Conservation (phyloP, 2,888 invertebrate genomes). For the Mylabris sibirica region DNA sequence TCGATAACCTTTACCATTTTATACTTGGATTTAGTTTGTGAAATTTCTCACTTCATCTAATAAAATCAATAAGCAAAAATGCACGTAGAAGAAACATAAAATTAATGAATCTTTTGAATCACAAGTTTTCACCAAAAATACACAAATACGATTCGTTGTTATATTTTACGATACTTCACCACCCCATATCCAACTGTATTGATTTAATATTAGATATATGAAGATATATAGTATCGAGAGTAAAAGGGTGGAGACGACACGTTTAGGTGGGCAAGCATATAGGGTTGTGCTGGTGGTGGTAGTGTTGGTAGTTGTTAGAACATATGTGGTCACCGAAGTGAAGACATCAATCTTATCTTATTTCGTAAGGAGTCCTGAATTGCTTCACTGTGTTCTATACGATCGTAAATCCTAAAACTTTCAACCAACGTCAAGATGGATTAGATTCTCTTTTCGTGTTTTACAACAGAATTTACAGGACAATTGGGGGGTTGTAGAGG, state of each 20-base stretch:
- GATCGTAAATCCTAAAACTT: conserved; percentile 52
- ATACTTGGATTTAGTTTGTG: not conserved
- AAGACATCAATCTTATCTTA: conserved; percentile 55
- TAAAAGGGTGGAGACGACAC: not conserved
- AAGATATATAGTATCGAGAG: not conserved
- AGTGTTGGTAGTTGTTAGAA: conserved; percentile 27
- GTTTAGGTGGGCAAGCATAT: not conserved
- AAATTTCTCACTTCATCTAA: not conserved
- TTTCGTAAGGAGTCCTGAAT: conserved; percentile 44
- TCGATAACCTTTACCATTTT: not conserved
- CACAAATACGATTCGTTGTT: too few species aligned
- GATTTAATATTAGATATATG: conserved; percentile 36
- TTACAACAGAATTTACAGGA: conserved; percentile 54
- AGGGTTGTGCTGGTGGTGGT: too few species aligned
- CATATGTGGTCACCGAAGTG: conserved; percentile 55
- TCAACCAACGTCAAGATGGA: conserved; percentile 53
- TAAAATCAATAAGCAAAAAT: not conserved
- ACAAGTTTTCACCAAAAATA: too few species aligned
- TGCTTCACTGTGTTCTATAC: conserved; percentile 48
- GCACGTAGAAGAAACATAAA: not conserved
- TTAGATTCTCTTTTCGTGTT: conserved; percentile 56
- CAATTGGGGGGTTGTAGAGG: conserved; percentile 51
- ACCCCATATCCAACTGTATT: conserved; percentile 40
- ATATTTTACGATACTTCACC: not conserved
- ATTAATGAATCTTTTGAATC: not conserved